Base-by-base conservation (phyloP, 2,888 invertebrate species). In the Trissonchulus sp. region DNA sequence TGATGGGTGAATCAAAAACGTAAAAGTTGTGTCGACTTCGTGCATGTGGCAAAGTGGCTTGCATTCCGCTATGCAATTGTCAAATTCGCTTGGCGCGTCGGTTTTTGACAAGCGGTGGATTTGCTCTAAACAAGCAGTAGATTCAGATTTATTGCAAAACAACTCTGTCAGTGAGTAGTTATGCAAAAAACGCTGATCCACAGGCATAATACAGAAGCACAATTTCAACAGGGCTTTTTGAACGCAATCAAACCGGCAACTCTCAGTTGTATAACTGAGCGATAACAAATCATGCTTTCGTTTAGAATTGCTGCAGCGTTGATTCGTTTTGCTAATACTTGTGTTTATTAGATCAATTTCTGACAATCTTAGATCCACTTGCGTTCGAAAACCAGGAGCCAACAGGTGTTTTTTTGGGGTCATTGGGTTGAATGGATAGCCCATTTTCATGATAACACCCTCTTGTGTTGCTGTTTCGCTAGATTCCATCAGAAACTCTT, bases 101-200 rank as follows among this genome's bases (percentile, higher is more conserved):
- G n/a, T n/a, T n/a, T n/a, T n/a, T n/a, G 60, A 60, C n/a, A 23
- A n/a, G 60, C n/a, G 18, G n/a, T 23, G 18, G 60, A n/a, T 60
- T n/a, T 23, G 60, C n/a, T 60, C 18, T 23, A n/a, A 23, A 60
- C 60, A 60, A 23, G 18, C 60, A 23, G 60, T 60, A 60, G n/a
- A 60, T 23, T 60, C n/a, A 23, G 60, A 23, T 60, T 60, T 18
- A 60, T n/a, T 60, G 60, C 60, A 60, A 18, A 60, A 23, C n/a
- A 23, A 18, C 18, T 18, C 60, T 60, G 60, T 23, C n/a, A 23
- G 18, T 23, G 18, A 60, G 60, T n/a, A 23, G n/a, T 60, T 60
- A 60, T 60, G 60, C 60, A 60, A 60, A 60, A 60, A 60, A 60
- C 18, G 18, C 60, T 60, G 18, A 60, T 60, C 60, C 60, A n/a